A percentile compares a stretch with the other conserved stretches of the same genome.
Evolutionary conservation across 1,140 invertebrate genomes (phyloP).

Genomic region (Leptinotarsa undecemlineata): DNA sequence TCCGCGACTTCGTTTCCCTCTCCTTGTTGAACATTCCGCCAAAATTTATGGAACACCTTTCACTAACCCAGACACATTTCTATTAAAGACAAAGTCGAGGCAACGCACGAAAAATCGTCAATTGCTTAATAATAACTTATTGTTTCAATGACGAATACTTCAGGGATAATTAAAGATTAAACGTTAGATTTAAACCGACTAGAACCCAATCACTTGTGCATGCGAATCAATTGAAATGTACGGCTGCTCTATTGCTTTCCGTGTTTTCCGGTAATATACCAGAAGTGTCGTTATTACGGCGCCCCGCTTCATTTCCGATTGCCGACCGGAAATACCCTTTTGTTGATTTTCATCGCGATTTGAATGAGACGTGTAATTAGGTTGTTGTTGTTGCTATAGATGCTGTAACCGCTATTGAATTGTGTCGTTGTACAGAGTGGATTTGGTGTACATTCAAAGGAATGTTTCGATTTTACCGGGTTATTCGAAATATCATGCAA

Average conservation of each 20-base stretch:
- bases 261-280: constrained; percentile 32
- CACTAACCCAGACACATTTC: constrained; percentile 8
- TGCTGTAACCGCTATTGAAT: background rate
- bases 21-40: constrained; percentile 23
- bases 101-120: constrained; percentile 1
- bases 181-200: constrained; percentile 3
- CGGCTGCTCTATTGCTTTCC: constrained; percentile 16
- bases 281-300: constrained; percentile 27
- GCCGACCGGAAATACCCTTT: constrained; percentile 33
- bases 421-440: background rate
- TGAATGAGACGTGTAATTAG: constrained; percentile 19
- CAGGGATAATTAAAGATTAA: constrained; percentile 28
- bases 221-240: constrained; percentile 23
- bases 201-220: constrained; percentile 17
- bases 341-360: constrained; percentile 17
- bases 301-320: constrained; percentile 33
- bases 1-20: constrained; percentile 22
- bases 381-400: constrained; percentile 10
- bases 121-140: constrained; percentile 19
- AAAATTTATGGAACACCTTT: constrained; percentile 8
- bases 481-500: no score
- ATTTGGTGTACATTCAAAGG: background rate
- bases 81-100: background rate
- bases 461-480: no score
- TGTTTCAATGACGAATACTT: constrained; percentile 24